These are phyloP conservation scores for Colletes gigas DNA, from an alignment of 1,140 invertebrate species.

Conservation along the genomic window DNA sequence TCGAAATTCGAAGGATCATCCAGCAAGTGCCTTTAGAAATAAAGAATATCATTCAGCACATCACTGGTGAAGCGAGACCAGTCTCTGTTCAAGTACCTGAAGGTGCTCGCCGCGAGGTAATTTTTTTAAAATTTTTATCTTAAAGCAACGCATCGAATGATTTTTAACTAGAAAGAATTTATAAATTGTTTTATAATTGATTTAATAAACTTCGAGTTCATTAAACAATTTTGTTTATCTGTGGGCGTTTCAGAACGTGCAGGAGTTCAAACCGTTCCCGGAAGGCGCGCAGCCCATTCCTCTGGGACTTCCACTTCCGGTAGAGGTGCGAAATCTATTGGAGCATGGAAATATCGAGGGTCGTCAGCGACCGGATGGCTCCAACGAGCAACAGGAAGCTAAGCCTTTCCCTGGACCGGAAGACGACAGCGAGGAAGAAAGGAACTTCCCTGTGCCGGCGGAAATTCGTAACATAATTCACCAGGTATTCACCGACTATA, in stretches of 20 bases:
- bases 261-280: constrained; percentile 76
- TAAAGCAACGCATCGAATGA: no score
- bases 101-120: constrained; percentile 74
- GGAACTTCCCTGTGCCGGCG: constrained; percentile 72
- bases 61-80: constrained; percentile 70
- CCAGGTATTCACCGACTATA: constrained; percentile 59
- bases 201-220: no score
- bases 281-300: constrained; percentile 71
- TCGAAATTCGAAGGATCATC: constrained; percentile 75
- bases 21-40: constrained; percentile 76
- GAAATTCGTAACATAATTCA: constrained; percentile 76
- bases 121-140: not conserved
- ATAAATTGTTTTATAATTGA: no score
- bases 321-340: constrained; percentile 76
- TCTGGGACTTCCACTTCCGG: constrained; percentile 73
- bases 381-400: constrained; percentile 71
- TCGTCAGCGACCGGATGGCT: constrained; percentile 65
- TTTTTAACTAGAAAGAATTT: no score
- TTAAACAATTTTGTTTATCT: no score
- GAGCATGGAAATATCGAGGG: constrained; percentile 76
- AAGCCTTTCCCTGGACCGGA: constrained; percentile 72
- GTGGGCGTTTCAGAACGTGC: constrained; percentile 46
- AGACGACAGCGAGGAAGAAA: constrained; percentile 73
- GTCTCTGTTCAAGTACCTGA: constrained; percentile 71
- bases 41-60: constrained; percentile 76